These are phyloP conservation scores for Dasypolia templi DNA, from an alignment of 2,888 invertebrate genomes.

Conservation along the genomic window DNA sequence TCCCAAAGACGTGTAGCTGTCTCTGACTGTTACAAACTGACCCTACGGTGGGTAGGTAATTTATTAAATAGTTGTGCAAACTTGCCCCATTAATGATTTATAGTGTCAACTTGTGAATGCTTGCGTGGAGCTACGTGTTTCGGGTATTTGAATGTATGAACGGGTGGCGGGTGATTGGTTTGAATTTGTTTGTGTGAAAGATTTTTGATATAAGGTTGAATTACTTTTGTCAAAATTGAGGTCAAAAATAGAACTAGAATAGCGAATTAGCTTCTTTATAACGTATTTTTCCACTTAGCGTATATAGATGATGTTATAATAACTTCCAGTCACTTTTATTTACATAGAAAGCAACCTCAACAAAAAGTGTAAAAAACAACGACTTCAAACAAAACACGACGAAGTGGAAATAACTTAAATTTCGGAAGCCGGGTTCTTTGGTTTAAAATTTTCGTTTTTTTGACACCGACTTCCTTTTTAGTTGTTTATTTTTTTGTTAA, in stretches of 20 bases:
- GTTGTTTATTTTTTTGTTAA: too few relatives aligned
- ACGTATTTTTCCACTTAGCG: too few relatives aligned
- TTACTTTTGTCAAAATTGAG: background rate
- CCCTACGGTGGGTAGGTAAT: constrained; percentile 46
- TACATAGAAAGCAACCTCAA: too few relatives aligned
- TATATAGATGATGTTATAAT: too few relatives aligned
- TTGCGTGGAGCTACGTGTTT: constrained; percentile 56
- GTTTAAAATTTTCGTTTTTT: too few relatives aligned
- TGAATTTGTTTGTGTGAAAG: constrained; percentile 1
- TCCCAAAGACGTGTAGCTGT: constrained; percentile 75
- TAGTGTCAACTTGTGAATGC: constrained; percentile 50
- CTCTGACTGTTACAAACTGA: constrained; percentile 55
- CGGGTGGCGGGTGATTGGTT: background rate
- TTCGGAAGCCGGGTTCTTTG: too few relatives aligned
- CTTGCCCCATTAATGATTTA: constrained; percentile 58
- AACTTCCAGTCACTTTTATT: too few relatives aligned
- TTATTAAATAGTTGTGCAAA: constrained; percentile 63
- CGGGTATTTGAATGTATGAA: constrained; percentile 5
- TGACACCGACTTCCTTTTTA: too few relatives aligned
- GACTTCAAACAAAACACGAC: too few relatives aligned
- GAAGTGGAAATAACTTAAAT: too few relatives aligned
- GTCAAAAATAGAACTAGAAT: background rate
- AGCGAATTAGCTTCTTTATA: too few relatives aligned
- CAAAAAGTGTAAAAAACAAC: too few relatives aligned
- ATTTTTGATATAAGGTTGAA: background rate